Percentiles rank a stretch among this genome's conserved stretches.
Evolutionary conservation across 2,888 invertebrate genomes (phyloP).

Genomic region (Cephus sareptanus): DNA sequence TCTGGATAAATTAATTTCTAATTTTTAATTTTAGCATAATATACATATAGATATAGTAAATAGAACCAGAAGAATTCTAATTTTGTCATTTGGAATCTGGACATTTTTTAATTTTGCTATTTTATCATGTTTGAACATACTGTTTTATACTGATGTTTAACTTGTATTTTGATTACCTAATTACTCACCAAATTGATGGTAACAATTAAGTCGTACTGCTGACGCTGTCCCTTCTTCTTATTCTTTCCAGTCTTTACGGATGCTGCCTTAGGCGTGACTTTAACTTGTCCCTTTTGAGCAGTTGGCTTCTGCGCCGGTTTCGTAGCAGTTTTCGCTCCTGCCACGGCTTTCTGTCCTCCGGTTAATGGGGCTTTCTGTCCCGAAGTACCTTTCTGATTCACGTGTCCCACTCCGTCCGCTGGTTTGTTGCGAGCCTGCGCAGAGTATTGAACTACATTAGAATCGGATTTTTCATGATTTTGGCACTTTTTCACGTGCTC

Average conservation of each 20-base stretch:
- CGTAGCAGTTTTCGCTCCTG: constrained; percentile 70
- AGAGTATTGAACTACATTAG: constrained; percentile 18
- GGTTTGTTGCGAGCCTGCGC: constrained; percentile 85
- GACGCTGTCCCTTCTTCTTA: constrained; percentile 82
- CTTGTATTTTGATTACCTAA: not conserved
- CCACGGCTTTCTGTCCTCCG: constrained; percentile 72
- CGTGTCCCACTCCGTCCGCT: constrained; percentile 80
- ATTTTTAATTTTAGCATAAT: no score
- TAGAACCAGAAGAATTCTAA: no score
- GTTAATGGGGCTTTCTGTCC: constrained; percentile 74
- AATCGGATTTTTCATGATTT: no score
- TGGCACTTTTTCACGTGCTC: no score
- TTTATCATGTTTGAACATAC: no score
- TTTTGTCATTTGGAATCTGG: no score
- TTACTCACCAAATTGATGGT: constrained; percentile 83
- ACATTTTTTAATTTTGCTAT: no score
- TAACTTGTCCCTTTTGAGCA: constrained; percentile 81
- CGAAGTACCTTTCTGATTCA: constrained; percentile 76
- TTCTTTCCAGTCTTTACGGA: constrained; percentile 76
- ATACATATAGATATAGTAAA: no score
- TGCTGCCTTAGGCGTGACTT: constrained; percentile 64
- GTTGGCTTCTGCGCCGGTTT: constrained; percentile 77
- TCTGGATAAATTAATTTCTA: no score
- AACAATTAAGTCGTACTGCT: constrained; percentile 84
- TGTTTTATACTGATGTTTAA: no score